phyloP scores from a whole-genome alignment of 2,797 vertebrate species.

The Carduelis carduelis region DNA sequence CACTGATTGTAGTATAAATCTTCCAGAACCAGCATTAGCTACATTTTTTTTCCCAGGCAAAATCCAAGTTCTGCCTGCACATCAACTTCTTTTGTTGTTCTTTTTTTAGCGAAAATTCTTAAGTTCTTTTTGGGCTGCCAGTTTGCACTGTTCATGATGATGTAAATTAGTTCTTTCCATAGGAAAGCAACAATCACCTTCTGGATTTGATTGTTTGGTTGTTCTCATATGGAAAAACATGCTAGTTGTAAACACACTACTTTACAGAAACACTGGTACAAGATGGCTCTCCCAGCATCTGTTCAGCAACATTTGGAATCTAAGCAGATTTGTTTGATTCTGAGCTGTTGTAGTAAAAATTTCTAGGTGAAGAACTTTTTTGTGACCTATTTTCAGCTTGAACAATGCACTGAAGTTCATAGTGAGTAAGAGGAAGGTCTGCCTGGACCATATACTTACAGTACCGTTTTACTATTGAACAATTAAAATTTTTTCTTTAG shows the following conservation, averaged over 20 bases:
- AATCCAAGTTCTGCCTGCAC: not conserved
- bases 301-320: not conserved
- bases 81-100: not conserved
- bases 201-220: conserved; percentile 13
- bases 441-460: not conserved
- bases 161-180: conserved; percentile 42
- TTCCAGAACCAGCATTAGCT: not conserved
- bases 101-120: not conserved
- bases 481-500: not conserved
- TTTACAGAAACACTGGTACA: not conserved
- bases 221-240: conserved; percentile 2
- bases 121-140: not conserved
- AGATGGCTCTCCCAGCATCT: not conserved
- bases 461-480: not conserved
- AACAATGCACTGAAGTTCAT: not conserved
- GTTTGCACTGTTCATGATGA: conserved; percentile 1
- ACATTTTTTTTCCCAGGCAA: not conserved
- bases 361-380: not conserved
- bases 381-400: conserved; percentile 8
- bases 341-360: not conserved
- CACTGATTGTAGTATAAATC: not conserved
- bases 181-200: conserved; percentile 5
- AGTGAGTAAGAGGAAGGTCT: not conserved
- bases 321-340: not conserved
- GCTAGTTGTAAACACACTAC: not conserved